Percentiles rank a stretch among this genome's conserved stretches.
Evolutionary conservation across 2,797 vertebrate species (phyloP).

Genomic region (Remorina albescens): DNA sequence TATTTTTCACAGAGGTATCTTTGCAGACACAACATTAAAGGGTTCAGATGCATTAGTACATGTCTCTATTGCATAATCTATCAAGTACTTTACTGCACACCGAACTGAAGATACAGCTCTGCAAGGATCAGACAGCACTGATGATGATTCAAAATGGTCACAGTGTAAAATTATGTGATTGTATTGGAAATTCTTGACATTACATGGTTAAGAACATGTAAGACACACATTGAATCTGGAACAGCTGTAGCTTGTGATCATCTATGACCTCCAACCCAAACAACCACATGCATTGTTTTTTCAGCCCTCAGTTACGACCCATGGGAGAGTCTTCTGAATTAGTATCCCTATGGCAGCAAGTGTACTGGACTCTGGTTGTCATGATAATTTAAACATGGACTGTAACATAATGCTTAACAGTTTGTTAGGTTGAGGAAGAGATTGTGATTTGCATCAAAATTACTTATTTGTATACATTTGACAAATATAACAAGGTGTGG

Average conservation of each 20-base stretch:
- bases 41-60: background rate
- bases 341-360: no score
- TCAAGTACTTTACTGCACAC: background rate
- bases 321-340: no score
- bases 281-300: no score
- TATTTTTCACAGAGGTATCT: slow-evolving; percentile 4
- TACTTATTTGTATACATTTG: no score
- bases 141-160: background rate
- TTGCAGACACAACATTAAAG: background rate
- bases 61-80: background rate
- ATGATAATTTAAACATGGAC: no score
- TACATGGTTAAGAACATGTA: background rate
- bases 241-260: background rate
- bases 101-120: background rate
- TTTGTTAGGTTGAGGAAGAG: no score
- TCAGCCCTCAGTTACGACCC: no score
- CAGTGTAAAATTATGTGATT: background rate
- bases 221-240: background rate
- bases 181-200: background rate
- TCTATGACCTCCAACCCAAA: background rate
- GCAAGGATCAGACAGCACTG: background rate
- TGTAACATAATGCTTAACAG: no score
- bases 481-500: no score
- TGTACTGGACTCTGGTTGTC: no score
- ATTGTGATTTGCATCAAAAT: no score